Evolutionary conservation across 2,113 vertebrate species (phyloP).

Genomic region (rat (Rattus norvegicus)): DNA sequence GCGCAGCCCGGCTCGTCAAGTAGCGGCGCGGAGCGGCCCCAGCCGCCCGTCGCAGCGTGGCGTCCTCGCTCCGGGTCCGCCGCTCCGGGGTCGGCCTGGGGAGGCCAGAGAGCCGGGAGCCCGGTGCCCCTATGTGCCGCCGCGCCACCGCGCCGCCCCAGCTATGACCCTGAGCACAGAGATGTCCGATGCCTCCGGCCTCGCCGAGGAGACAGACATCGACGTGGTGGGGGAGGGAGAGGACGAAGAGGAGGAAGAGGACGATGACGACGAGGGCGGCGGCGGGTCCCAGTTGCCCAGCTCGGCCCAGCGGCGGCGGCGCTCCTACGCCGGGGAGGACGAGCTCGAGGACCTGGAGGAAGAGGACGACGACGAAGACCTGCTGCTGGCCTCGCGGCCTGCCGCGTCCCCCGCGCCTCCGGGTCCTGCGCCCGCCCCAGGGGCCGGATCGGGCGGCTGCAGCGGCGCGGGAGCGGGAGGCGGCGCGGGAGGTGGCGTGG

Average conservation of each 20-base stretch:
- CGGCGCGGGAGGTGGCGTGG: constrained; percentile 86
- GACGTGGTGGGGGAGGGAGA: constrained; percentile 96
- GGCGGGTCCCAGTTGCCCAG: constrained; percentile 86
- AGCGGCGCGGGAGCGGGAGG: constrained; percentile 80
- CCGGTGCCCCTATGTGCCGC: constrained; percentile 73
- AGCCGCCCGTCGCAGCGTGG: constrained; percentile 56
- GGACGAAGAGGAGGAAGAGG: constrained; percentile 90
- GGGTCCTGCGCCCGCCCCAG: constrained; percentile 85
- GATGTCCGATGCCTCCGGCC: constrained; percentile 95
- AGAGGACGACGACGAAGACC: constrained; percentile 90
- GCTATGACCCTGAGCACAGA: constrained; percentile 97
- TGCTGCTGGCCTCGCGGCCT: constrained; percentile 85
- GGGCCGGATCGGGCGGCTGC: constrained; percentile 81
- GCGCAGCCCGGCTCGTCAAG: background rate
- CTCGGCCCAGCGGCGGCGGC: constrained; percentile 84
- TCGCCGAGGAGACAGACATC: constrained; percentile 96
- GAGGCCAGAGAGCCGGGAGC: constrained; percentile 43
- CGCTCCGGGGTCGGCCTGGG: constrained; percentile 49
- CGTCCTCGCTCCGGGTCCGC: constrained; percentile 41
- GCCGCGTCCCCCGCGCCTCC: constrained; percentile 87
- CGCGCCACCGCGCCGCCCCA: constrained; percentile 71
- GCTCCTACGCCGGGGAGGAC: constrained; percentile 91
- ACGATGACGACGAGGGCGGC: constrained; percentile 86
- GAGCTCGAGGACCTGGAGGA: constrained; percentile 93
- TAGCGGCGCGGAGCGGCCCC: background rate